Evolutionary conservation across 2,888 invertebrate species (phyloP), one percentile per base, ranked within the genome.

Genomic region (Rhyacophila evoluta): DNA sequence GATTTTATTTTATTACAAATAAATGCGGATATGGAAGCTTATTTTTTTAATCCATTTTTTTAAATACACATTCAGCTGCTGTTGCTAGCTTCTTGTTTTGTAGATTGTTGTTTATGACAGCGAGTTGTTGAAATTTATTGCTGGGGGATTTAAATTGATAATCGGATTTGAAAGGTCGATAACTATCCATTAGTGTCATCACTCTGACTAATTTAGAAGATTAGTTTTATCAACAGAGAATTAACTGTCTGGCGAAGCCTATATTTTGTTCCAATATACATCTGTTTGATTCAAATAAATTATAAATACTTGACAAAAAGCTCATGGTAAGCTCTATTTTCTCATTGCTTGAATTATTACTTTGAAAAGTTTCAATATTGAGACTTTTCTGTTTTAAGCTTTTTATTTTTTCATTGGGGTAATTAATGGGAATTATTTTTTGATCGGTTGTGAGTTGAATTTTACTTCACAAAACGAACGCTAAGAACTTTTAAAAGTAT

Each of bases 141-240:
- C 55, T 19, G 8, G 55, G 10, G 8, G 55, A 55, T 55, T 55
- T 19, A 55, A 25, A 19, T 25, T 55, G 55, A 55, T 25, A 55
- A 55, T 55, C 25, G 15, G 55, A 55, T 55, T 25, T 19, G 55
- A 55, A 55, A 25, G 55, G 55, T 55, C 10, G 55, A 55, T 55
- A 55, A 55, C 55, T 25, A 55, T 55, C 55, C 55, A 55, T 55
- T 55, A 55, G 55, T 55, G 55, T 55, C 55, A 55, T 55, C 55
- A 55, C 55, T 55, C 25, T 19, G 55, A 25, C 55, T 25, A 55
- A 55, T 25, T 25, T 25, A 55, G 25, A 2, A 25, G 19, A 15
- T 55, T 55, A 55, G 5, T 25, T 55, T 19, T 55, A 55, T 55
- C 55, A 55, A 1, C 19, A 55, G 6, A 12, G 1, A 4, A 55